phyloP scores from a whole-genome alignment of 2,888 invertebrate species.

The Cantharis nigra region DNA sequence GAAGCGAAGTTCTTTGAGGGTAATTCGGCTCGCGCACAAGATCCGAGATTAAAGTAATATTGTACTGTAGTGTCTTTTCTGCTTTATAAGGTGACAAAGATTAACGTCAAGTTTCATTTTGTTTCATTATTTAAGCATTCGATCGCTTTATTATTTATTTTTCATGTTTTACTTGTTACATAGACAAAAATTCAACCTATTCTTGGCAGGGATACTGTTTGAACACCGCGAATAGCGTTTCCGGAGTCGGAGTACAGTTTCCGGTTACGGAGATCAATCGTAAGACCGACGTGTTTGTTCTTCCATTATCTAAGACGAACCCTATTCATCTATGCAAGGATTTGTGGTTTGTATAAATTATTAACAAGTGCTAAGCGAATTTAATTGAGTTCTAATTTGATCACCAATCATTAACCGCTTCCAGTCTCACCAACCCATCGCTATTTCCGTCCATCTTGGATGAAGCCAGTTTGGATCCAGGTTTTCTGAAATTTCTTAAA shows the following conservation, averaged over 20 bases:
- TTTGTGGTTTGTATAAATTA: background rate
- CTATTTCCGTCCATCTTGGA: no score
- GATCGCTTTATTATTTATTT: background rate
- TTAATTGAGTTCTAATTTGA: background rate
- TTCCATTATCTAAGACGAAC: conserved; percentile 42
- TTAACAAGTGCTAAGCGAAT: background rate
- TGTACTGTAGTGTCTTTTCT: conserved; percentile 47
- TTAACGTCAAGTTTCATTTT: conserved; percentile 34
- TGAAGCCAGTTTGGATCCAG: no score
- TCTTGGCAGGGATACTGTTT: conserved; percentile 32
- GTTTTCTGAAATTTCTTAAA: no score
- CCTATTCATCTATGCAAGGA: background rate
- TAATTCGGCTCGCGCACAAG: conserved; percentile 40
- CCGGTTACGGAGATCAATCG: conserved; percentile 49
- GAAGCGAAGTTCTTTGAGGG: conserved; percentile 44
- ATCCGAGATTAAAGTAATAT: conserved; percentile 49
- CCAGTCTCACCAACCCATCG: background rate
- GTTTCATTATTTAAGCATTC: background rate
- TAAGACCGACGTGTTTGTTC: conserved; percentile 49
- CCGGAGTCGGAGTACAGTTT: conserved; percentile 43
- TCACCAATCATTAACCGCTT: background rate
- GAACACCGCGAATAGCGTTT: conserved; percentile 41
- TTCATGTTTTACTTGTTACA: background rate
- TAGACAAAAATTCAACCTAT: background rate
- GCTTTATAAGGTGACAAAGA: conserved; percentile 37